Percentiles rank a stretch among this genome's conserved stretches.
phyloP scores from a whole-genome alignment of 2,888 invertebrate species.

The Augochlorella aurata region DNA sequence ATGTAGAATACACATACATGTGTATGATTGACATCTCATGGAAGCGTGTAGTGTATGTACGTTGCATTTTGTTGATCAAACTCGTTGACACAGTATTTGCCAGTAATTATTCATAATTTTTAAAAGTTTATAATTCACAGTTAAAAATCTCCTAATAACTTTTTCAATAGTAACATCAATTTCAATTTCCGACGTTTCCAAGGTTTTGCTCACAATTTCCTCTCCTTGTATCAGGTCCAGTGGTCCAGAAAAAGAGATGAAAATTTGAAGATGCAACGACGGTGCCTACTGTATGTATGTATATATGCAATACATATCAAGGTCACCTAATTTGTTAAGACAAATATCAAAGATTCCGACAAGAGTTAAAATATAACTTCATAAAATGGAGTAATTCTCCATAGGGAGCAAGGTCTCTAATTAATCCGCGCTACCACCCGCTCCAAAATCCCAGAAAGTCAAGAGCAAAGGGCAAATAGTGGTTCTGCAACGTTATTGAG shows the following conservation, averaged over 20 bases:
- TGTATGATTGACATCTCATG: too few relatives aligned
- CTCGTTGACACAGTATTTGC: neutral
- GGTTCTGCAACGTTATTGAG: slow-evolving; percentile 74
- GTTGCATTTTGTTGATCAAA: neutral
- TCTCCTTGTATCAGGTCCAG: neutral
- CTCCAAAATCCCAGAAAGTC: slow-evolving; percentile 43
- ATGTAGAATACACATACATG: neutral
- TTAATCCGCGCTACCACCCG: slow-evolving; percentile 18
- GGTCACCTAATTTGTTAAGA: neutral
- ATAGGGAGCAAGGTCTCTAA: slow-evolving; percentile 12
- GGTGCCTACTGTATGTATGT: neutral
- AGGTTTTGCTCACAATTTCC: neutral
- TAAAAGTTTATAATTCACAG: neutral
- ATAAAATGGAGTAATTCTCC: neutral
- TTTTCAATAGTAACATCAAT: neutral
- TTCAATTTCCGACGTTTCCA: neutral
- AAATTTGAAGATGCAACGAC: neutral
- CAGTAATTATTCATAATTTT: neutral
- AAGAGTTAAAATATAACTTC: neutral
- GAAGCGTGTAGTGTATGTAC: too few relatives aligned
- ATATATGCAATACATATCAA: neutral
- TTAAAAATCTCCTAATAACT: neutral
- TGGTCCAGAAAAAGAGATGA: neutral
- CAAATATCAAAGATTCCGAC: neutral
- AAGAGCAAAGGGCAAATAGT: slow-evolving; percentile 55